These are phyloP conservation scores for Canis aureus DNA, from an alignment of 2,113 vertebrate species.

Conservation along the genomic window DNA sequence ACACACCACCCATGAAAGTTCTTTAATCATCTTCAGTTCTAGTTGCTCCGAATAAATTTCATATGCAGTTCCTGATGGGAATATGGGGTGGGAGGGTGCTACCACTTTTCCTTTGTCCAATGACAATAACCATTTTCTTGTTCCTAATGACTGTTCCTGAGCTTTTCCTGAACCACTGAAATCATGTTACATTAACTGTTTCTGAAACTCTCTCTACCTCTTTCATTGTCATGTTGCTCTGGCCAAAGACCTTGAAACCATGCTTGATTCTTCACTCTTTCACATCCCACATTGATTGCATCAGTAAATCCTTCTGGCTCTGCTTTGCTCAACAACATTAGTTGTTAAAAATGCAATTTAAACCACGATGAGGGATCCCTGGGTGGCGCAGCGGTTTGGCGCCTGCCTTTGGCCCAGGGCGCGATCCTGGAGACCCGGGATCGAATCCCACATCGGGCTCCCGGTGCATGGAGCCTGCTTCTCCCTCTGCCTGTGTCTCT, in stretches of 20 bases:
- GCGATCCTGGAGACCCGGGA: too few species aligned
- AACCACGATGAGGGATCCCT: constrained; percentile 36
- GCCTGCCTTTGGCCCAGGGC: too few species aligned
- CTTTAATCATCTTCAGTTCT: constrained; percentile 72
- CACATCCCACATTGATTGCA: background rate
- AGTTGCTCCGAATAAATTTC: constrained; percentile 71
- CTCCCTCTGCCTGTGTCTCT: too few species aligned
- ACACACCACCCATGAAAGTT: constrained; percentile 74
- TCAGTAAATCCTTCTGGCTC: constrained; percentile 33
- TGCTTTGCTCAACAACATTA: constrained; percentile 37
- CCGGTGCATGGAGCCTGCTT: too few species aligned
- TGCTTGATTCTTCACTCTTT: constrained; percentile 48
- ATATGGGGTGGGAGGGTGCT: constrained; percentile 1
- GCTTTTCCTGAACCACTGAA: constrained; percentile 46
- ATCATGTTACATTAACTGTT: constrained; percentile 48
- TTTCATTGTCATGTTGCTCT: constrained; percentile 46
- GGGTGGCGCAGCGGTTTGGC: too few species aligned
- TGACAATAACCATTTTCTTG: constrained; percentile 50
- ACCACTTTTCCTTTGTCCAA: constrained; percentile 43
- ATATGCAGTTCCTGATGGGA: constrained; percentile 46
- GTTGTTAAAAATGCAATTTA: constrained; percentile 40
- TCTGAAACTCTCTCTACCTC: constrained; percentile 46
- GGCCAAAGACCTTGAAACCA: constrained; percentile 30
- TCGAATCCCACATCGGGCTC: too few species aligned
- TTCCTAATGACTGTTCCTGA: constrained; percentile 49